These are phyloP conservation scores for Pseudocheirus occidentalis DNA, from an alignment of 2,797 vertebrate species.

Conservation along the genomic window DNA sequence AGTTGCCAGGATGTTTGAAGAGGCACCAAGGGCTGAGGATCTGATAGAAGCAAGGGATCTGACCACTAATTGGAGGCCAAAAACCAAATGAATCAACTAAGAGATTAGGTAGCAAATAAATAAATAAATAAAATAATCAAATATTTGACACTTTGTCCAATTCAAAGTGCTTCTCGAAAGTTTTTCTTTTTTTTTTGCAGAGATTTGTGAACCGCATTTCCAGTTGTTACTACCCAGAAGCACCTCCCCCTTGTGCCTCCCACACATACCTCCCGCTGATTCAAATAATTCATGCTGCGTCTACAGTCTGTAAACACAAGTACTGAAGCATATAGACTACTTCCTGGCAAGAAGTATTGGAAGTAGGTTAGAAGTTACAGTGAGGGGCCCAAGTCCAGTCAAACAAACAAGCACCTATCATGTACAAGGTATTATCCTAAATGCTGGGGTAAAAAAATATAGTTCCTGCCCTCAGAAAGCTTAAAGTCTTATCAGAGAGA, in stretches of 20 bases:
- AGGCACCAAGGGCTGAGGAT: neutral
- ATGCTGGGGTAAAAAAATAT: neutral
- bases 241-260: accelerated
- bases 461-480: neutral
- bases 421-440: neutral
- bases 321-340: too few relatives aligned
- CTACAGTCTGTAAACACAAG: too few relatives aligned
- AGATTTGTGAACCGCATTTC: too few relatives aligned
- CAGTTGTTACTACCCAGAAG: too few relatives aligned
- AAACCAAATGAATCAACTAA: neutral
- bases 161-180: too few relatives aligned
- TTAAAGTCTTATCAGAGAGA: neutral
- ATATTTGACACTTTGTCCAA: too few relatives aligned
- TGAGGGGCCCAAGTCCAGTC: neutral
- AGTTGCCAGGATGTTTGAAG: neutral
- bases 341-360: too few relatives aligned
- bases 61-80: neutral
- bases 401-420: neutral
- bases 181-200: too few relatives aligned
- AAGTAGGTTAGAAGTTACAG: too few relatives aligned
- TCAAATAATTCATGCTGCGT: too few relatives aligned
- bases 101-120: neutral
- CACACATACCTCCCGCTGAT: too few relatives aligned
- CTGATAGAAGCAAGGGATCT: neutral
- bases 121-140: too few relatives aligned